phyloP scores from a whole-genome alignment of 2,113 vertebrate species.

The Hydrolagus affinis region DNA sequence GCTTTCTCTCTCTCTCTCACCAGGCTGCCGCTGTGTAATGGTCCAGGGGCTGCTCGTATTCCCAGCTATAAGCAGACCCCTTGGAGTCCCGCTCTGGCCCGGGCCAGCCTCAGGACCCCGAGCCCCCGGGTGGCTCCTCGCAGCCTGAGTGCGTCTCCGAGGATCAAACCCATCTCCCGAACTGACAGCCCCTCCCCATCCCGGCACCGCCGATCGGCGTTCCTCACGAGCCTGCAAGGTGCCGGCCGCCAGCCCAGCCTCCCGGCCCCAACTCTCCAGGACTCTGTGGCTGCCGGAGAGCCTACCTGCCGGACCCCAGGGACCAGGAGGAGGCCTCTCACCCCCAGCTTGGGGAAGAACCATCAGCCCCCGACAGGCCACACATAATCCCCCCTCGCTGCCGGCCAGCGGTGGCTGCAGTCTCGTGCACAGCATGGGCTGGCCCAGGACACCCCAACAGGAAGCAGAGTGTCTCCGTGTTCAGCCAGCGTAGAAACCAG shows the following conservation, averaged over 20 bases:
- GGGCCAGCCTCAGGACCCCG: slow-evolving; percentile 45
- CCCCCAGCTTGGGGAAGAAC: slow-evolving; percentile 51
- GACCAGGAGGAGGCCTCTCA: slow-evolving; percentile 65
- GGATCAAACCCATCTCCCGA: slow-evolving; percentile 61
- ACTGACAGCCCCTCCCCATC: slow-evolving; percentile 78
- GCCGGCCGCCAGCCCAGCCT: slow-evolving; percentile 36
- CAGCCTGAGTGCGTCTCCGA: slow-evolving; percentile 66
- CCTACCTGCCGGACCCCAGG: slow-evolving; percentile 56
- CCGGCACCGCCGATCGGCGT: slow-evolving; percentile 49
- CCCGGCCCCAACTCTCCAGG: slow-evolving; percentile 51
- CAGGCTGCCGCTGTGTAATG: slow-evolving; percentile 61
- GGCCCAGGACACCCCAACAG: too few species aligned
- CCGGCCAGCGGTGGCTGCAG: neutral
- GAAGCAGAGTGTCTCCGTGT: too few species aligned
- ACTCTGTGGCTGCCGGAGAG: slow-evolving; percentile 37
- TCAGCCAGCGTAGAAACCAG: too few species aligned
- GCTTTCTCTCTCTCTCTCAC: slow-evolving; percentile 32
- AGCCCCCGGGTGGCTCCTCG: slow-evolving; percentile 51
- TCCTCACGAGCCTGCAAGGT: slow-evolving; percentile 37
- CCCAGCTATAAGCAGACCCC: neutral
- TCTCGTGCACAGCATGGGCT: neutral
- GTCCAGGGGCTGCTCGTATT: slow-evolving; percentile 39
- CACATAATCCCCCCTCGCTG: slow-evolving; percentile 68
- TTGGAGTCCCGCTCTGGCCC: slow-evolving; percentile 40
- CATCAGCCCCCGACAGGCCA: slow-evolving; percentile 44